A percentile compares a stretch with the other conserved stretches of the same genome.
phyloP scores from a whole-genome alignment of 2,797 vertebrate species.

The Phataginus tricuspis region DNA sequence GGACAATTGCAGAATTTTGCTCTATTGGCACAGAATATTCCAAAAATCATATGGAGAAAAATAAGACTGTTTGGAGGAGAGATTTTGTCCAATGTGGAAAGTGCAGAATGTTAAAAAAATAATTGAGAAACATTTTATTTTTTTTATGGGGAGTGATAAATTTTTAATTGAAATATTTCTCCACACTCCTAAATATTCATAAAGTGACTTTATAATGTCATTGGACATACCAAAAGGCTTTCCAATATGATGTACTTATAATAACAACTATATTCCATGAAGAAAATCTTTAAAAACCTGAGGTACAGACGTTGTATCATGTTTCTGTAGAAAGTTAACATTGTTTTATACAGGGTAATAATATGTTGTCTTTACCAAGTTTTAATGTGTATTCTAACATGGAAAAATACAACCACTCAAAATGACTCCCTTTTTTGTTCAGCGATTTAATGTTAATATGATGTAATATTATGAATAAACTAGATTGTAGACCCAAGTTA shows the following conservation, averaged over 20 bases:
- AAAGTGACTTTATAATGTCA: background rate
- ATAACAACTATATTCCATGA: background rate
- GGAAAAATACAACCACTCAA: background rate
- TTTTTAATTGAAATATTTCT: slow-evolving; percentile 30
- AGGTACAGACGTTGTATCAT: background rate
- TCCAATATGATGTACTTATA: background rate
- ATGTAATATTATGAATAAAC: background rate
- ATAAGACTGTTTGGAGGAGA: background rate
- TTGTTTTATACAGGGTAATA: background rate
- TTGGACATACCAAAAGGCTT: background rate
- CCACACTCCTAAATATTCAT: background rate
- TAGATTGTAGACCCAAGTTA: background rate
- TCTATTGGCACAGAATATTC: background rate
- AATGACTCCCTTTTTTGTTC: background rate
- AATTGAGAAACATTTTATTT: background rate
- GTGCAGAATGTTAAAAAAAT: background rate
- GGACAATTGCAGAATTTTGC: background rate
- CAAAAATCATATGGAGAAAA: background rate
- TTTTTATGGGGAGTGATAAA: background rate
- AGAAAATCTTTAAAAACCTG: background rate
- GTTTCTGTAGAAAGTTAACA: background rate
- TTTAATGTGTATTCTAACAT: background rate
- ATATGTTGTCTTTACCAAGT: background rate
- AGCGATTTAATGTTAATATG: background rate
- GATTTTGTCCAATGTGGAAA: background rate